A percentile compares a stretch with the other conserved stretches of the same genome.
Conservation (phyloP, 2,888 invertebrate genomes). For the Pseudoips prasinana region DNA sequence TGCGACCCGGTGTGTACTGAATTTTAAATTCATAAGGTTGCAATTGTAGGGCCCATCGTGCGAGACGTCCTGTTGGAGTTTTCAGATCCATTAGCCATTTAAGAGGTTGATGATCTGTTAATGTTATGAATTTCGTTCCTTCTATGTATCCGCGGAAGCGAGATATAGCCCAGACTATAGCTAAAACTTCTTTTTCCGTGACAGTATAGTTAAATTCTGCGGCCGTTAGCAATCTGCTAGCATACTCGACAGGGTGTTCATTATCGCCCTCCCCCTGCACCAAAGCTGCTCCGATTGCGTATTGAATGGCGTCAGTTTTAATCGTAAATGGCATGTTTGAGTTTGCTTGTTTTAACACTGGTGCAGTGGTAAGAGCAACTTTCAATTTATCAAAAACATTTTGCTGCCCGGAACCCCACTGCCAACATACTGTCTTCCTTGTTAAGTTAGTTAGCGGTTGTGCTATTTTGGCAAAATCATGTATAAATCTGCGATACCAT, state of each 20-base stretch:
- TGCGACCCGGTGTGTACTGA: constrained; percentile 10
- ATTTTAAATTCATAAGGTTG: constrained; percentile 15
- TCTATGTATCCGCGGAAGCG: constrained; percentile 29
- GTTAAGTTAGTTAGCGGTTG: constrained; percentile 5
- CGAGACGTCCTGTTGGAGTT: constrained; percentile 17
- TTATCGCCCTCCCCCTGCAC: constrained; percentile 14
- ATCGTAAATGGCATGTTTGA: constrained; percentile 5
- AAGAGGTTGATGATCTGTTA: constrained; percentile 20
- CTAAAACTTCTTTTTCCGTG: constrained; percentile 18
- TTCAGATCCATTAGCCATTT: constrained; percentile 15
- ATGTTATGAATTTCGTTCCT: constrained; percentile 12
- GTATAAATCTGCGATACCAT: constrained; percentile 4
- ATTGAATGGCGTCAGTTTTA: constrained; percentile 10
- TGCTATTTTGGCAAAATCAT: constrained; percentile 8
- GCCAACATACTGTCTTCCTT: constrained; percentile 1
- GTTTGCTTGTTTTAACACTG: constrained; percentile 8
- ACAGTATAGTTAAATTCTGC: constrained; percentile 47
- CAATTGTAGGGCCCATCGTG: constrained; percentile 17
- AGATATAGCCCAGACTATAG: constrained; percentile 19
- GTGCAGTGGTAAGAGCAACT: constrained; percentile 1
- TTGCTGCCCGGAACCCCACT: constrained; percentile 2
- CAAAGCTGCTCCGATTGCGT: constrained; percentile 15
- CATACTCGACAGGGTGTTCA: constrained; percentile 21
- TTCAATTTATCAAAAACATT: constrained; percentile 2
- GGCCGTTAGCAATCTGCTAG: constrained; percentile 24